Conservation (phyloP, 2,888 invertebrate species). For the Epirrhoe tristata region DNA sequence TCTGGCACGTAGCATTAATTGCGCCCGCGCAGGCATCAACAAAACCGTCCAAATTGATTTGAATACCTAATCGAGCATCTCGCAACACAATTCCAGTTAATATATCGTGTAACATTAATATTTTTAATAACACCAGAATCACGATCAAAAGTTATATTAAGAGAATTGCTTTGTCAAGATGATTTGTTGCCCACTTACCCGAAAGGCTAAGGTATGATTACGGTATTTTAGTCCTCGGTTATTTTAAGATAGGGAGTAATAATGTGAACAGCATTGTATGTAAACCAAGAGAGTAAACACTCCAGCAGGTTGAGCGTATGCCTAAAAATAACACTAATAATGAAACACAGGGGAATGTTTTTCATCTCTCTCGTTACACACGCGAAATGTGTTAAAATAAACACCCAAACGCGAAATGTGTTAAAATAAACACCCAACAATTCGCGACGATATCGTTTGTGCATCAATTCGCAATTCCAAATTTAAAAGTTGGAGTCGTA, state of each 20-base stretch:
- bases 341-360: slow-evolving; percentile 85
- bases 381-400: slow-evolving; percentile 85
- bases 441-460: slow-evolving; percentile 77
- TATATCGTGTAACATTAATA: slow-evolving; percentile 68
- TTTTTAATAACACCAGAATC: slow-evolving; percentile 64
- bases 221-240: slow-evolving; percentile 36
- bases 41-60: slow-evolving; percentile 75
- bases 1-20: slow-evolving; percentile 74
- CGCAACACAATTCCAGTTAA: slow-evolving; percentile 69
- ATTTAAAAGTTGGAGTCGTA: slow-evolving; percentile 70
- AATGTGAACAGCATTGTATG: slow-evolving; percentile 76
- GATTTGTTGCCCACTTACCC: slow-evolving; percentile 56
- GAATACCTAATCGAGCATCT: slow-evolving; percentile 70
- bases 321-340: slow-evolving; percentile 83
- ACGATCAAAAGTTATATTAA: slow-evolving; percentile 61
- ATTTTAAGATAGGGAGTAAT: slow-evolving; percentile 52
- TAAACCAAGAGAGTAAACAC: slow-evolving; percentile 77
- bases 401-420: slow-evolving; percentile 81
- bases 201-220: slow-evolving; percentile 44
- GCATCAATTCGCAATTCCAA: slow-evolving; percentile 77
- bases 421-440: too few species aligned
- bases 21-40: slow-evolving; percentile 64
- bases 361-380: slow-evolving; percentile 82
- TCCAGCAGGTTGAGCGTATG: slow-evolving; percentile 79
- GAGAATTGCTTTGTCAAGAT: slow-evolving; percentile 67